phyloP scores from a whole-genome alignment of 2,888 invertebrate species.

The Conomelus anceps region DNA sequence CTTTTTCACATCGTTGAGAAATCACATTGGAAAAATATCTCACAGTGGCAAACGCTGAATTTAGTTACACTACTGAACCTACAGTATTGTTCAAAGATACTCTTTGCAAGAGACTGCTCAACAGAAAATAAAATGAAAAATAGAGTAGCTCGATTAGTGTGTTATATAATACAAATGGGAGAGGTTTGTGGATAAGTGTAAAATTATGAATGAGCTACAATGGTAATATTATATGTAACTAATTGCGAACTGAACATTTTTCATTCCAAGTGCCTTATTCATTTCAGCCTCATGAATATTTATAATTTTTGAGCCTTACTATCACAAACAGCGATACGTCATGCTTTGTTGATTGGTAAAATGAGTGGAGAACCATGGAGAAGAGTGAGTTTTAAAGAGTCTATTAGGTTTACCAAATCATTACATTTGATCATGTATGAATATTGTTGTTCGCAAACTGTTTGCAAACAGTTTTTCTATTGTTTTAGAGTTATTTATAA shows the following conservation, averaged over 20 bases:
- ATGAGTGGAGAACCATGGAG: not conserved
- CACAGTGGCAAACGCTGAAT: not conserved
- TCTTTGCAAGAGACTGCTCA: not conserved
- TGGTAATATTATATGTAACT: not conserved
- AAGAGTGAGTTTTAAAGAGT: not conserved
- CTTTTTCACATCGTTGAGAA: not conserved
- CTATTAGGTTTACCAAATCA: not conserved
- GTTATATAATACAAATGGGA: not conserved
- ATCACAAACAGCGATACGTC: not conserved
- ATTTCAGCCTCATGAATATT: not conserved
- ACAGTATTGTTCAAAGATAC: not conserved
- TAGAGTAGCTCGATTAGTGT: not conserved
- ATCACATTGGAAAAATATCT: not conserved
- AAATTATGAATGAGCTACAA: not conserved
- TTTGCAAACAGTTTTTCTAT: not conserved
- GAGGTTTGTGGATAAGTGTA: not conserved
- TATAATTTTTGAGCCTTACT: not conserved
- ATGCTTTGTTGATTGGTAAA: not conserved
- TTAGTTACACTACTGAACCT: not conserved
- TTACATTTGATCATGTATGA: not conserved
- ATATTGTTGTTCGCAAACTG: not conserved
- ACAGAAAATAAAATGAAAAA: not conserved
- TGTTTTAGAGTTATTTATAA: not conserved
- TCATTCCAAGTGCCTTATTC: not conserved
- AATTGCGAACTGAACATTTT: not conserved